A percentile compares a stretch with the other conserved stretches of the same genome.
Evolutionary conservation across 2,113 vertebrate genomes (phyloP).

Genomic region (Leiothrix lutea): DNA sequence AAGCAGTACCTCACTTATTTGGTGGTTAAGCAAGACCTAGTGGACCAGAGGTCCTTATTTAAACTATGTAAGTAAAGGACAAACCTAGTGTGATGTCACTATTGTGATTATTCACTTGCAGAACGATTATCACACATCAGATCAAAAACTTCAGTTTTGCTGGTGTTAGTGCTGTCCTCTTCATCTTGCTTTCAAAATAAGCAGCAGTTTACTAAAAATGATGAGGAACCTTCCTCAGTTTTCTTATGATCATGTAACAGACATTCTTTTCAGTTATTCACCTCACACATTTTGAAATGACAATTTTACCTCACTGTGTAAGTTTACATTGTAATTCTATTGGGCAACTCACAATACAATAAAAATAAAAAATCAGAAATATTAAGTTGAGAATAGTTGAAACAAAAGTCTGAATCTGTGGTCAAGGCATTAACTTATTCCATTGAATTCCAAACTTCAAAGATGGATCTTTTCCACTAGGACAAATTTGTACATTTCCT

Average conservation of each 20-base stretch:
- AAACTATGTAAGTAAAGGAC: not conserved
- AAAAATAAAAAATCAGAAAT: not conserved
- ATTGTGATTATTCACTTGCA: not conserved
- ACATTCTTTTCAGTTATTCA: not conserved
- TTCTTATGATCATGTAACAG: not conserved
- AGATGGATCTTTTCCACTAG: not conserved
- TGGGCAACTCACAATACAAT: not conserved
- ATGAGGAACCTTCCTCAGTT: not conserved
- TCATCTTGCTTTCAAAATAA: not conserved
- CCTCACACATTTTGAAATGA: not conserved
- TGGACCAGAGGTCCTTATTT: not conserved
- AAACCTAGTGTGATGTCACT: not conserved
- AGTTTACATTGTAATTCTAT: not conserved
- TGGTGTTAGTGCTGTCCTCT: not conserved
- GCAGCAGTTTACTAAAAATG: not conserved
- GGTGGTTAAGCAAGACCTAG: not conserved
- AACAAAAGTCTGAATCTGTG: not conserved
- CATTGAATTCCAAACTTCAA: not conserved
- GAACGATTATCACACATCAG: not conserved
- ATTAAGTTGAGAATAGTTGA: not conserved
- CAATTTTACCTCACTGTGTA: not conserved
- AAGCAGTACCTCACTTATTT: not conserved
- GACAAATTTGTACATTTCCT: not conserved
- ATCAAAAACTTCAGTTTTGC: not conserved
- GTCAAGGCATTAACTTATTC: not conserved